Evolutionary conservation across 2,113 vertebrate genomes (phyloP), one percentile per base, ranked within the genome.

Genomic region (Entelurus aequoreus): DNA sequence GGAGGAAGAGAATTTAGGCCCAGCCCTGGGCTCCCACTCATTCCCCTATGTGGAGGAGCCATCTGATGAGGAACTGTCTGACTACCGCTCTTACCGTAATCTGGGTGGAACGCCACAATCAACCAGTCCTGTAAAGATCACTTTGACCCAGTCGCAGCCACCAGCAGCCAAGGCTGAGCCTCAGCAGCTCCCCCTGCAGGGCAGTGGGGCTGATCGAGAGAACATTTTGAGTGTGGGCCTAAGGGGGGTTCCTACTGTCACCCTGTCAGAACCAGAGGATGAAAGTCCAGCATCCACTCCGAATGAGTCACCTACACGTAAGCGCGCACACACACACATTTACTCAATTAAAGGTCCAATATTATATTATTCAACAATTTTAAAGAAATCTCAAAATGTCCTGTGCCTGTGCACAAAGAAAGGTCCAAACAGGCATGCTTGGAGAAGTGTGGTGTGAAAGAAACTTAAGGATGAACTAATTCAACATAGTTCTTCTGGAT

Each of bases 241-340:
- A 3, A 93, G 97, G 75, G 93, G 91, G 13, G 94, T 98, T 50
- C 96, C 96, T 4, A 97, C 84, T 0, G 95, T 99, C 80, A 99
- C 90, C 0, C 92, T 99, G 53, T 98, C 96, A 0, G 96, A 98
- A 84, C 95, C 95, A 0, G 96, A 98, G 84, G 96, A 98, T 15
- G 94, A 99, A 74, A 98, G 96, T 75, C 94, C 94, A 0, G 93
- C 91, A 1, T 97, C 95, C 4, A 96, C 95, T 6, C 85, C 93
- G 67, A 96, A 93, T 0, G 91, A 93, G 60, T 96, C 96, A 0
- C 95, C 94, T 70, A 95, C 94, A 78, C 93, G 93, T 87, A 92
- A 81, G 91, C 51, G 54, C 48, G 42, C 65, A 42, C 44, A 52
- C 47, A 46, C 42, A 46, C 10, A 46, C 42, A 37, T 28, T 54